Evolutionary conservation across 1,140 invertebrate species (phyloP), one percentile per base, ranked within the genome.

Genomic region (Drosophila nikananu): DNA sequence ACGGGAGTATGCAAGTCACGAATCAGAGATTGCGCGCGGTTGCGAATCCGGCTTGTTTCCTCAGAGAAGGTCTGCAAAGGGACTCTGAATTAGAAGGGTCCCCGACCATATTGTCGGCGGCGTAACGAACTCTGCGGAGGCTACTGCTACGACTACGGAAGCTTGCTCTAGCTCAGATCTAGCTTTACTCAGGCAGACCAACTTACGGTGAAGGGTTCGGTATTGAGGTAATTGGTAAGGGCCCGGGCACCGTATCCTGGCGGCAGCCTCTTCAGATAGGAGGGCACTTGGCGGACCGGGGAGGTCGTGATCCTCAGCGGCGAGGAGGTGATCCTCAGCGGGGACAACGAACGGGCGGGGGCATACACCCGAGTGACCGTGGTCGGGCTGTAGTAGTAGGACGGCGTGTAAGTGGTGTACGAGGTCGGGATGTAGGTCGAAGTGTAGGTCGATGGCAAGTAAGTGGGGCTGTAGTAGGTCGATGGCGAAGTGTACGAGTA

Each of bases 191-290:
- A 39, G 52, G 52, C 32, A 23, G 32, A 42, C 61, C 44, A 77
- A 92, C 91, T 93, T 83, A 92, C 92, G 70, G 91, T 81, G 66
- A 89, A 93, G 66, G 91, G 89, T 80, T 95, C 95, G 68, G 96
- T 96, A 93, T 96, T 96, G 93, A 96, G 95, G 93, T 95, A 97
- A 82, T 96, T 95, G 75, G 96, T 96, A 59, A 95, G 94, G 39
- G 95, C 94, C 39, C 95, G 95, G 90, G 96, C 95, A 59, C 95
- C 95, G 49, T 95, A 95, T 80, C 95, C 95, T 58, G 94, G 94
- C 77, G 96, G 94, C 64, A 94, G 91, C 90, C 94, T 95, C 78
- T 95, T 94, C 80, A 96, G 94, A 39, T 96, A 94, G 63, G 96
- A 96, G 41, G 96, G 96, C 51, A 96, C 94, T 65, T 96, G 94